Evolutionary conservation across 2,797 vertebrate genomes (phyloP), one percentile per base, ranked within the genome.

Genomic region (Antrozous pallidus): DNA sequence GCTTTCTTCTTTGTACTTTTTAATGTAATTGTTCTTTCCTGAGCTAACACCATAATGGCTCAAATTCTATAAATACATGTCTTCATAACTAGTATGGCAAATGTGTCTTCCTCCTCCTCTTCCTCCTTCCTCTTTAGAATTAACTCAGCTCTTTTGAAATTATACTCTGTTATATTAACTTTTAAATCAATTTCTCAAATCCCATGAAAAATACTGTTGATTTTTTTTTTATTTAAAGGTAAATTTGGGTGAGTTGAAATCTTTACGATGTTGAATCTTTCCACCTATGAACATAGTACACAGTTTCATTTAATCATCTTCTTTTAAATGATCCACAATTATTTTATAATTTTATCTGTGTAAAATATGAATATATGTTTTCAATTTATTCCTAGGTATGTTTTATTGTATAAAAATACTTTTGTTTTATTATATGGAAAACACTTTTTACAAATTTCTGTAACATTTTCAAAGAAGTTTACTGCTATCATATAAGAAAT

Each of bases 331-430:
- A 6, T 58, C 71, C 33, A 74, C 75, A 86, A 83, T 40, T 77
- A 78, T 69, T 56, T 77, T 70, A 65, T 86, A 58, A 22, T 56
- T 90, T 70, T 75, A 75, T 24, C 56, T 42, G 61, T 24, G 17
- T 90, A 65, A 78, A 92, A 80, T 38, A 70, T 92, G 17, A 84
- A 33, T 67, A 85, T 65, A 67, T 58, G 20, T 81, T 88, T 80
- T 81, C 28, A 77, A 81, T 47, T 26, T 75, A 85, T 56, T 65
- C 33, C 18, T 80, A 69, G 2, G 11, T 63, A 28, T 54, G 49
- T 58, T 36, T 26, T 24, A 33, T 63, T 75, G 61, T 20, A 54
- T 54, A 33, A 33, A 12, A 69, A 69, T 84, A 17, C 28, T 61
- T 78, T 90, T 67, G 40, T 80, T 84, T 73, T 47, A 8, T 58